Percentiles rank a stretch among this genome's conserved stretches.
phyloP scores from a whole-genome alignment of 2,113 vertebrate genomes.

The Chionis minor region DNA sequence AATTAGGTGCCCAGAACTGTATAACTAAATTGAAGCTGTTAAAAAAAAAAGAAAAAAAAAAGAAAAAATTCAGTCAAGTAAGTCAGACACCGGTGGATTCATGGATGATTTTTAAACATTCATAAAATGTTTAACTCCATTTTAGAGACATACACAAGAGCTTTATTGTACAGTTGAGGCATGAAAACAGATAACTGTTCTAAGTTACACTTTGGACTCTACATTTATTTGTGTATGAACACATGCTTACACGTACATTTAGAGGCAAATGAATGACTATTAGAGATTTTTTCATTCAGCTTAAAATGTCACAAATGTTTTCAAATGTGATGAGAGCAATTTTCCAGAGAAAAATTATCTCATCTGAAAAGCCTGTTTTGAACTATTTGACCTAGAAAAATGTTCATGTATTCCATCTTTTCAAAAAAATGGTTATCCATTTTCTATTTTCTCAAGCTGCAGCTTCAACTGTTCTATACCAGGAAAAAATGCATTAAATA shows the following conservation, averaged over 20 bases:
- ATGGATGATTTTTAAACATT: constrained; percentile 30
- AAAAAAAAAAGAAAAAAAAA: background rate
- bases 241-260: background rate
- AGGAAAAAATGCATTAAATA: background rate
- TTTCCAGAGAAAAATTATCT: background rate
- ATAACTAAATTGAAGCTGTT: background rate
- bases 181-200: constrained; percentile 5
- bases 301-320: constrained; percentile 1
- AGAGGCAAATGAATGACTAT: background rate
- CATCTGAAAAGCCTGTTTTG: background rate
- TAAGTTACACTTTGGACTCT: constrained; percentile 3
- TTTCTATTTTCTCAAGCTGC: background rate
- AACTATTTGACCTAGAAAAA: background rate
- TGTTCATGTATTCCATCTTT: fast-evolving
- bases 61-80: background rate
- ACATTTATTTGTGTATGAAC: constrained; percentile 5
- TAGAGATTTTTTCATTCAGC: background rate
- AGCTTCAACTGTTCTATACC: background rate
- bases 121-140: constrained; percentile 21
- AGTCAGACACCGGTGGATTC: background rate
- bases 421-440: background rate
- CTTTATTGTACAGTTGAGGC: background rate
- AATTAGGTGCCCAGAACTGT: background rate
- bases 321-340: background rate
- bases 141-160: background rate